phyloP scores from a whole-genome alignment of 2,113 vertebrate species.

The Struthio camelus region DNA sequence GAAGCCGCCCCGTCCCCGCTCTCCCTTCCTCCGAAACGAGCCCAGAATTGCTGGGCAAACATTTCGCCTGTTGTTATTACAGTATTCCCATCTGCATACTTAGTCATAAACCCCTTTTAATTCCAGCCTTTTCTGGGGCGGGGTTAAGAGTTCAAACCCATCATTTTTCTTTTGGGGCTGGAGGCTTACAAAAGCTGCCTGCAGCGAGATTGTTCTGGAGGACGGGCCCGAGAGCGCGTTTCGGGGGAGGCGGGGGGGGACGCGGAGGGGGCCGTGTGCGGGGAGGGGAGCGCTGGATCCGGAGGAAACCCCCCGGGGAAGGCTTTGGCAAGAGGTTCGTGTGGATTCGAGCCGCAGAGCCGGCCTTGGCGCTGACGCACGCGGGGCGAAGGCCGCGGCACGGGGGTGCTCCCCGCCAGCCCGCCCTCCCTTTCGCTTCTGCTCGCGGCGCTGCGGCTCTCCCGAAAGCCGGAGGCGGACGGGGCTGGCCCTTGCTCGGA shows the following conservation, averaged over 20 bases:
- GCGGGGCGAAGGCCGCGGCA: neutral
- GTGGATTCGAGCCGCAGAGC: neutral
- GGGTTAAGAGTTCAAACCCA: constrained; percentile 77
- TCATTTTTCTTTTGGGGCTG: constrained; percentile 72
- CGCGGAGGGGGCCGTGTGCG: neutral
- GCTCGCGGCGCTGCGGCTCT: rapidly evolving
- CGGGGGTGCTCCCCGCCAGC: neutral
- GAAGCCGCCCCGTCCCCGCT: constrained; percentile 16
- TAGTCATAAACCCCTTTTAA: constrained; percentile 65
- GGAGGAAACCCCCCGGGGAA: neutral
- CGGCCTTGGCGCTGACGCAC: neutral
- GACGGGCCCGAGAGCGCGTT: neutral
- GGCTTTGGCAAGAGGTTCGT: neutral
- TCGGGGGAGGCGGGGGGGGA: neutral
- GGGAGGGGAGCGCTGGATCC: neutral
- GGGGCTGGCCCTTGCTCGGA: neutral
- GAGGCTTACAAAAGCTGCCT: constrained; percentile 58
- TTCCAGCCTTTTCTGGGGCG: constrained; percentile 65
- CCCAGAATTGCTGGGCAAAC: constrained; percentile 55
- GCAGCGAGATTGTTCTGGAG: constrained; percentile 45
- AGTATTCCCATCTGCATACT: constrained; percentile 67
- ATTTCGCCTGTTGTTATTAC: constrained; percentile 60
- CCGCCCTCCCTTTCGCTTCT: too few species aligned
- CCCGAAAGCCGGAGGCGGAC: neutral
- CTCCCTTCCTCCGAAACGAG: constrained; percentile 32